Conservation (phyloP, 2,888 invertebrate genomes). For the Drepanosiphum platanoidis region DNA sequence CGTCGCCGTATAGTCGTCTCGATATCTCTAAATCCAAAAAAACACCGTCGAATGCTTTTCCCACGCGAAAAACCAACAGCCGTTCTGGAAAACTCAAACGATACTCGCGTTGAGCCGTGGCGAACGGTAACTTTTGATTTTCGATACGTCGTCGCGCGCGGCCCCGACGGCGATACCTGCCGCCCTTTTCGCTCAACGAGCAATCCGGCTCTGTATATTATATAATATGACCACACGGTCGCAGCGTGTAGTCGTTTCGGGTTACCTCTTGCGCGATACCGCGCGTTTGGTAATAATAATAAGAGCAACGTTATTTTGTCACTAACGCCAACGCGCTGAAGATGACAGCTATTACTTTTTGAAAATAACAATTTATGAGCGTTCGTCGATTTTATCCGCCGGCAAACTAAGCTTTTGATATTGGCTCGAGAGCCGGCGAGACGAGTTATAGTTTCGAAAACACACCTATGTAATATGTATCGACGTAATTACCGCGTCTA, state of each 20-base stretch:
- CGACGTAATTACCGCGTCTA: too few species aligned
- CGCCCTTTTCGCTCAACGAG: too few species aligned
- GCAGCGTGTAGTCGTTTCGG: slow-evolving; percentile 5
- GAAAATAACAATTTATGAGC: slow-evolving; percentile 53
- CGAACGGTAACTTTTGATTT: too few species aligned
- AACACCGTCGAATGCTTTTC: too few species aligned
- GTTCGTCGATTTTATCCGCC: slow-evolving; percentile 40
- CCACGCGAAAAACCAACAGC: too few species aligned
- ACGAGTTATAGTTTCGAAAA: slow-evolving; percentile 30
- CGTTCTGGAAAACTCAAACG: too few species aligned
- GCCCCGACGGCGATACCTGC: too few species aligned
- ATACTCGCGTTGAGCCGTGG: too few species aligned
- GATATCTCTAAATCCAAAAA: too few species aligned
- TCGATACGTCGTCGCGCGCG: too few species aligned
- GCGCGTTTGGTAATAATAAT: slow-evolving; percentile 31
- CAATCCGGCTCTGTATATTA: not conserved
- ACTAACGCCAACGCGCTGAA: slow-evolving; percentile 14
- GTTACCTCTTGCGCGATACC: not conserved
- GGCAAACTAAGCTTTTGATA: slow-evolving; percentile 36
- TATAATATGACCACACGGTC: not conserved
- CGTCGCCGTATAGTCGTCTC: too few species aligned
- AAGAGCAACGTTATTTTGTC: slow-evolving; percentile 38
- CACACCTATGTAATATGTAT: too few species aligned
- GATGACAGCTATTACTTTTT: slow-evolving; percentile 56
- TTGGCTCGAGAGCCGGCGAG: not conserved